Evolutionary conservation across 2,113 vertebrate genomes (phyloP).

Genomic region (Oostethus manadensis): DNA sequence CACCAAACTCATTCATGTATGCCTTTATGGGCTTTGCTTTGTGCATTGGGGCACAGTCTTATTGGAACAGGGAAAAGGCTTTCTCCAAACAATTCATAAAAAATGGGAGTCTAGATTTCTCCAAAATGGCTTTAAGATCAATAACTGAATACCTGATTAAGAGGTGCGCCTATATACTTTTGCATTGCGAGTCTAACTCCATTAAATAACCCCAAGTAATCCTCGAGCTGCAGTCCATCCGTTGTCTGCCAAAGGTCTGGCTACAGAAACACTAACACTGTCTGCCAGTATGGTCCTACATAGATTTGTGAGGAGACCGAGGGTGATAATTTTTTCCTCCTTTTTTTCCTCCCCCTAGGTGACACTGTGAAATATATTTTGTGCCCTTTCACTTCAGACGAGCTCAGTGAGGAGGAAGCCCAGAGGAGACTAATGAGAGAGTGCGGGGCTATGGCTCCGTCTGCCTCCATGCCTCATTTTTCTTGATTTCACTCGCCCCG

Average conservation of each 20-base stretch:
- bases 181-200: conserved; percentile 55
- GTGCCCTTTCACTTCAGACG: conserved; percentile 72
- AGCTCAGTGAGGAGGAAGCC: conserved; percentile 62
- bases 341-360: conserved; percentile 59
- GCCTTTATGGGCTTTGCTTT: neutral
- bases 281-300: conserved; percentile 58
- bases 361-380: conserved; percentile 71
- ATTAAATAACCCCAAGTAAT: conserved; percentile 59
- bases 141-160: neutral
- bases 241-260: conserved; percentile 39
- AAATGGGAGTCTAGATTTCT: neutral
- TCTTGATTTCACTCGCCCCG: conserved; percentile 68
- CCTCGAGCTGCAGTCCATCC: conserved; percentile 39
- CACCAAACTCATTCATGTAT: too few species aligned
- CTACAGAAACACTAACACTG: conserved; percentile 55
- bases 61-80: neutral
- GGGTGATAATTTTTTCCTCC: conserved; percentile 57
- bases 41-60: neutral
- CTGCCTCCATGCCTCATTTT: conserved; percentile 69
- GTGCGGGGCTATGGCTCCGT: conserved; percentile 54
- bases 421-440: conserved; percentile 69
- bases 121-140: neutral
- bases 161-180: neutral
- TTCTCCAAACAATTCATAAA: too few species aligned
- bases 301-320: conserved; percentile 61